Base-by-base conservation (phyloP, 2,888 invertebrate species). In the Lottia scabra region DNA sequence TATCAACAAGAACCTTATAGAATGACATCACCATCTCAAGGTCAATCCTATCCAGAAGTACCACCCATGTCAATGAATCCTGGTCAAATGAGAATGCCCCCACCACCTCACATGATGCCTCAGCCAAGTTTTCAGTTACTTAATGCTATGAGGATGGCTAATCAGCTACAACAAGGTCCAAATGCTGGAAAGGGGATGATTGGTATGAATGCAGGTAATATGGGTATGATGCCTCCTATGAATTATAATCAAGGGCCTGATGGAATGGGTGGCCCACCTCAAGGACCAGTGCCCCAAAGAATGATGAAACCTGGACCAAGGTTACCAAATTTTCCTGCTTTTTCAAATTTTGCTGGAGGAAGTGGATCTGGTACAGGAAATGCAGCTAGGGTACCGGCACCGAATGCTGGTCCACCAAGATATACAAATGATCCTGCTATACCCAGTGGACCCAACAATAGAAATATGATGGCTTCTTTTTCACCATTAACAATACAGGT, bases 401-500 rank as follows among this genome's bases (percentile, higher is more conserved):
- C 68, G 63, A 62, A 63, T 56, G n/a, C 46, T 38, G 12, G 46
- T 12, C 19, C 68, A 65, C 38, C 68, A 56, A 45, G 27, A 46
- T 6, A 78, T 76, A 48, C 82, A 82, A 12, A 82, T 80, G 67
- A 72, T 80, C n/a, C 73, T 71, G n/a, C 73, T 76, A 5, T 78
- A 78, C 56, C 74, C 77, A 68, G 75, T 77, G 8, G 80, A 82
- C n/a, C 43, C n/a, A 27, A 13, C 65, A 65, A 16, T 19, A 48
- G 19, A 45, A 23, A 2, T 45, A 77, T 81, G 19, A 73, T 83
- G 30, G 80, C 79, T 12, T 76, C 80, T 8, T 75, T 83, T 26
- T 79, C 82, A 62, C 80, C 81, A 67, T 78, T 84, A 64, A 76
- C 80, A 10, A 78, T 83, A 71, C 82, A 83, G 79, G 83, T 83